phyloP scores from a whole-genome alignment of 2,797 vertebrate species.

The Champsocephalus gunnari region DNA sequence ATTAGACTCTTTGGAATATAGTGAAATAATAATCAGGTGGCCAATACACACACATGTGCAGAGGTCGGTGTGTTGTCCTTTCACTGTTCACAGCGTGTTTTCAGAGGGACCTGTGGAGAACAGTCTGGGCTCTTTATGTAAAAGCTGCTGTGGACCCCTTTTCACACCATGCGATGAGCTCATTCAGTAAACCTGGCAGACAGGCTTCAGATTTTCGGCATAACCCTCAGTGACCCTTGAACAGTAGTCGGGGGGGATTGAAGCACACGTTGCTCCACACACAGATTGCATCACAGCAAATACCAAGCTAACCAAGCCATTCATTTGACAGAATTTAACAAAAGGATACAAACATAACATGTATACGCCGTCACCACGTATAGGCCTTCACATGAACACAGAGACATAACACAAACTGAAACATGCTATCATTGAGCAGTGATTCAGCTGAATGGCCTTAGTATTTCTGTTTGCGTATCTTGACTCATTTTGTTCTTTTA shows the following conservation, averaged over 20 bases:
- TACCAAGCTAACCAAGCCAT: background rate
- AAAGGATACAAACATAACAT: background rate
- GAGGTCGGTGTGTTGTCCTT: background rate
- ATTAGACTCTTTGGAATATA: background rate
- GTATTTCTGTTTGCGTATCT: no score
- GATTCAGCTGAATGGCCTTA: background rate
- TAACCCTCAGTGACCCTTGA: slow-evolving; percentile 70
- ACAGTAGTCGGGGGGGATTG: slow-evolving; percentile 9
- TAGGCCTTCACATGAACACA: background rate
- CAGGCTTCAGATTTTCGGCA: slow-evolving; percentile 82
- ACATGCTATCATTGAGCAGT: background rate
- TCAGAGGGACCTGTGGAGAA: slow-evolving; percentile 9
- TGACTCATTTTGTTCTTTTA: background rate
- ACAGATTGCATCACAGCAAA: slow-evolving; percentile 26
- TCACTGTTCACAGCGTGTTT: background rate
- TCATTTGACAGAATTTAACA: background rate
- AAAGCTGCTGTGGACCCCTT: slow-evolving; percentile 36
- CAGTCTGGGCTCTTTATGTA: slow-evolving; percentile 24
- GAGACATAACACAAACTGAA: background rate
- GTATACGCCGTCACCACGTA: no score
- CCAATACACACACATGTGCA: background rate
- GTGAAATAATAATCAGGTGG: background rate
- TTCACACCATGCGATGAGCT: slow-evolving; percentile 72
- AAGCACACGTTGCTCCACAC: slow-evolving; percentile 22
- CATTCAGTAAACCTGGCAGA: slow-evolving; percentile 78